These are phyloP conservation scores for Lepilemur septentrionalis DNA, from an alignment of 2,797 vertebrate genomes.

Conservation along the genomic window DNA sequence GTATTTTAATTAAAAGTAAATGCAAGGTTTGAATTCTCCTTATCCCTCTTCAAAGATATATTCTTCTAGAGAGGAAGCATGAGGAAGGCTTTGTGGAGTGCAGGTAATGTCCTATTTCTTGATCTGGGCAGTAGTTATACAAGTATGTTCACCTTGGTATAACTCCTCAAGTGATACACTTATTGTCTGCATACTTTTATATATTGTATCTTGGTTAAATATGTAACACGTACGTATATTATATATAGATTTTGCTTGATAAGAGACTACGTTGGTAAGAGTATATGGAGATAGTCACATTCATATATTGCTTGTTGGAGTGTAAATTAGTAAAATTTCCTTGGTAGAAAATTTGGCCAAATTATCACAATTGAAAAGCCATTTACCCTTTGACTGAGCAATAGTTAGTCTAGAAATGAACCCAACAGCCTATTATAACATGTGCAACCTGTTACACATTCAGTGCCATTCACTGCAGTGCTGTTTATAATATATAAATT, in stretches of 20 bases:
- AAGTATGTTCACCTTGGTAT: neutral
- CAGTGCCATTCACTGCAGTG: neutral
- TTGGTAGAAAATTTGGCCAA: neutral
- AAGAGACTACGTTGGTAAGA: neutral
- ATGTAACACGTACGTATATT: neutral
- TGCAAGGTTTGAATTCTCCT: neutral
- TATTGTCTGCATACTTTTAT: neutral
- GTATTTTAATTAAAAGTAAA: constrained; percentile 21
- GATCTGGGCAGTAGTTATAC: neutral
- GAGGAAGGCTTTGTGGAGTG: neutral
- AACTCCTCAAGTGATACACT: neutral
- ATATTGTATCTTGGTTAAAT: neutral
- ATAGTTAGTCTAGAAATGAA: neutral
- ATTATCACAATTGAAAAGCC: constrained; percentile 10
- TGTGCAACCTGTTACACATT: neutral
- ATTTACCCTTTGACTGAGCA: neutral
- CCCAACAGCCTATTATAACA: neutral
- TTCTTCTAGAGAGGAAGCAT: neutral
- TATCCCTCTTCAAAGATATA: neutral
- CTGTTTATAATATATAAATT: neutral
- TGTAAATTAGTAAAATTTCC: neutral
- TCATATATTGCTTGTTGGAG: neutral
- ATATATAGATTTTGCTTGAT: neutral
- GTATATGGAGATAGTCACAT: neutral
- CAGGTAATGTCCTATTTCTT: neutral